These are phyloP conservation scores for Desoria tigrina DNA, from an alignment of 2,888 invertebrate species.

Conservation along the genomic window DNA sequence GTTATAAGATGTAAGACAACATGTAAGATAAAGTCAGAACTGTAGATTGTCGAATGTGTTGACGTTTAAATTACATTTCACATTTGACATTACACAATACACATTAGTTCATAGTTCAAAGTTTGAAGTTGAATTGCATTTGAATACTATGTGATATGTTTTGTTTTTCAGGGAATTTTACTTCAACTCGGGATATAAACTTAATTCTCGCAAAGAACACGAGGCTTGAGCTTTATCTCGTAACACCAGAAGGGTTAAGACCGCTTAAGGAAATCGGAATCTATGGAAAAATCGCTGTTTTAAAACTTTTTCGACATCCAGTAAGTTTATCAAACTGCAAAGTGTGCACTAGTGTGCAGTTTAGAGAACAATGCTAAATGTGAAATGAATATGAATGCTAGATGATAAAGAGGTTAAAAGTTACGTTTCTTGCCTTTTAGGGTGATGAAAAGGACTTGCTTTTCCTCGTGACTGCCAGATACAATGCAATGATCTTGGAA, in stretches of 20 bases:
- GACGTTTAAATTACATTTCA: too few relatives aligned
- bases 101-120: not conserved
- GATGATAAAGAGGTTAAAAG: too few relatives aligned
- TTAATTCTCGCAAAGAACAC: constrained; percentile 93
- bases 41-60: too few relatives aligned
- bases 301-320: constrained; percentile 89
- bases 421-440: constrained; percentile 62
- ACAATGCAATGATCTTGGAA: constrained; percentile 96
- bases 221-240: constrained; percentile 89
- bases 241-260: constrained; percentile 92
- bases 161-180: constrained; percentile 98
- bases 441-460: constrained; percentile 88
- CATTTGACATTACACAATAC: too few relatives aligned
- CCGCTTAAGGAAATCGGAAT: constrained; percentile 93
- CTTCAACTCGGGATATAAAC: constrained; percentile 89
- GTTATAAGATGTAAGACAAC: too few relatives aligned
- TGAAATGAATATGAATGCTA: too few relatives aligned
- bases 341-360: too few relatives aligned
- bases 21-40: too few relatives aligned
- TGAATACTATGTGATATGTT: constrained; percentile 52
- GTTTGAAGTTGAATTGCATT: not conserved
- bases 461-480: constrained; percentile 88
- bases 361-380: too few relatives aligned
- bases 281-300: constrained; percentile 90
- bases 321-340: constrained; percentile 63